These are phyloP conservation scores for Zelleria hepariella DNA, from an alignment of 2,888 invertebrate species.

Conservation along the genomic window DNA sequence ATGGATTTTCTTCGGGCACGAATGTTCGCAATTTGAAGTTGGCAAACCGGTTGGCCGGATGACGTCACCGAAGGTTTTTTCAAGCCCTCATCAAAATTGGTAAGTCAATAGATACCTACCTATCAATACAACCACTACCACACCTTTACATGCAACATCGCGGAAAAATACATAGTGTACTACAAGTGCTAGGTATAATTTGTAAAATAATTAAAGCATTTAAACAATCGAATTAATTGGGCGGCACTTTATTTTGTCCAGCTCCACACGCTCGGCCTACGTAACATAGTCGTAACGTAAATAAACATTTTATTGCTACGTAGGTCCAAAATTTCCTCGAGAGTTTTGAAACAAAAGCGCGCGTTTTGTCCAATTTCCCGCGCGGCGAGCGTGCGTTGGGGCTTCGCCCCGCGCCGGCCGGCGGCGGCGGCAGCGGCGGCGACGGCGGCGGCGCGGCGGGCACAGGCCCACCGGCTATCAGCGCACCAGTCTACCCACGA, in stretches of 20 bases:
- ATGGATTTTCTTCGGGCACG: conserved; percentile 5
- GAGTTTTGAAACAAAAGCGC: background rate
- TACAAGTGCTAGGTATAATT: no score
- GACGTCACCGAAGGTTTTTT: conserved; percentile 12
- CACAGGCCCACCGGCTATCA: background rate
- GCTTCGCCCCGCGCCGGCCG: background rate
- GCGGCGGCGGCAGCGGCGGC: background rate
- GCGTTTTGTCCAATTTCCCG: background rate
- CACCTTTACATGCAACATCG: no score
- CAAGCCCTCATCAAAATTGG: background rate
- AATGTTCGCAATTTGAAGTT: conserved; percentile 13
- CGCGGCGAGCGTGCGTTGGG: background rate
- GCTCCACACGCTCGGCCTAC: no score
- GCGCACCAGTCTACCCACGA: background rate
- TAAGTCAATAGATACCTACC: no score
- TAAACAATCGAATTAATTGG: no score
- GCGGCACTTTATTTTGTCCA: no score
- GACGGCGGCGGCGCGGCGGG: background rate
- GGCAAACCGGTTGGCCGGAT: conserved; percentile 17
- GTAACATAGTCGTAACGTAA: no score
- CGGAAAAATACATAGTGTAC: no score
- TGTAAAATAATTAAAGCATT: no score
- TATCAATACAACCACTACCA: no score
- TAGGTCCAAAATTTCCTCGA: no score
- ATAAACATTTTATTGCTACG: no score